phyloP scores from a whole-genome alignment of 2,888 invertebrate species.

The Pycnomerus fuliginosus region DNA sequence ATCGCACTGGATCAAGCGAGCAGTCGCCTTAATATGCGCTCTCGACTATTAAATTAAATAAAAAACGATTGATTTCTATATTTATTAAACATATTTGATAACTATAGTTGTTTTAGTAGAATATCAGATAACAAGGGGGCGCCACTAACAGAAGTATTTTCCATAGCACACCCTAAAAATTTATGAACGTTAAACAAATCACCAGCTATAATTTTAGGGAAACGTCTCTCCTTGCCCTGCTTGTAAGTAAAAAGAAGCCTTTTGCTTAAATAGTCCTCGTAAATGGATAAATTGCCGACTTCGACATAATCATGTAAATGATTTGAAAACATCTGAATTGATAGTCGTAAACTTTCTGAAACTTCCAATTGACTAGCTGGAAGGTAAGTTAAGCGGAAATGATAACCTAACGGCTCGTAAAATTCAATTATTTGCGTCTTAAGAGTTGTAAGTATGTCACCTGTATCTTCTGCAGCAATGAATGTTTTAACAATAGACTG shows the following conservation, averaged over 20 bases:
- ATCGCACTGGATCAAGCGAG: constrained; percentile 63
- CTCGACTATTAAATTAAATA: constrained; percentile 54
- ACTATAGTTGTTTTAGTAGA: constrained; percentile 26
- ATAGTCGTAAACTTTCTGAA: constrained; percentile 68
- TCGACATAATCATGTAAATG: constrained; percentile 64
- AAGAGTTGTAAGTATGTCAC: constrained; percentile 59
- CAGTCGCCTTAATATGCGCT: constrained; percentile 61
- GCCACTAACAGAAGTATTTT: constrained; percentile 56
- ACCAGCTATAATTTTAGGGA: constrained; percentile 70
- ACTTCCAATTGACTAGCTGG: constrained; percentile 62
- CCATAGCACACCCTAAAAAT: constrained; percentile 71
- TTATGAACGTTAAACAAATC: constrained; percentile 72
- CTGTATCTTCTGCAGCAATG: constrained; percentile 55
- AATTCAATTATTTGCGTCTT: constrained; percentile 56
- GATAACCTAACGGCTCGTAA: constrained; percentile 67
- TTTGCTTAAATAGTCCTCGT: constrained; percentile 74
- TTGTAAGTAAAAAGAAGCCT: constrained; percentile 70
- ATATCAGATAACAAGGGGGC: constrained; percentile 24
- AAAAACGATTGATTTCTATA: background rate
- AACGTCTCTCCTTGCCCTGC: constrained; percentile 60
- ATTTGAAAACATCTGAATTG: constrained; percentile 74
- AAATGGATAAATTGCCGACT: constrained; percentile 72
- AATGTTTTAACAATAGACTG: constrained; percentile 69
- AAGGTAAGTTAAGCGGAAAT: constrained; percentile 64
- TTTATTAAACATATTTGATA: constrained; percentile 1